A percentile compares a stretch with the other conserved stretches of the same genome.
phyloP scores from a whole-genome alignment of 1,140 invertebrate genomes.

The Leptinotarsa lineolata region DNA sequence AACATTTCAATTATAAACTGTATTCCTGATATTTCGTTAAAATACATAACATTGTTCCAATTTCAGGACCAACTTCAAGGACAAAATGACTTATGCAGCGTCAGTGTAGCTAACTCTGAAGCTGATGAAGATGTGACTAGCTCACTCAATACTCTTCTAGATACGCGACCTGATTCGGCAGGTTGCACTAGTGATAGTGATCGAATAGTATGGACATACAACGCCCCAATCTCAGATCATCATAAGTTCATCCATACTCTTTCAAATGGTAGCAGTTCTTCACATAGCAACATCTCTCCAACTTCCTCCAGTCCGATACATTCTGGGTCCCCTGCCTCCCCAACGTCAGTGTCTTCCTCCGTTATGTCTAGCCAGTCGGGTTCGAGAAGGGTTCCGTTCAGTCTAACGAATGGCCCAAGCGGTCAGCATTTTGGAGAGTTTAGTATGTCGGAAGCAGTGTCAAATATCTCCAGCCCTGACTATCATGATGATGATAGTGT shows the following conservation, averaged over 20 bases:
- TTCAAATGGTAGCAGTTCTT: conserved; percentile 63
- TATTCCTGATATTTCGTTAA: too few relatives aligned
- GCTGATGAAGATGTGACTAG: conserved; percentile 92
- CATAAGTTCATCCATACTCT: conserved; percentile 59
- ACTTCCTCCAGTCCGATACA: conserved; percentile 67
- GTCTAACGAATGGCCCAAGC: conserved; percentile 47
- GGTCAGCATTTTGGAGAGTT: conserved; percentile 51
- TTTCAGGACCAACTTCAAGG: conserved; percentile 81
- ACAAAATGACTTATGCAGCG: conserved; percentile 67
- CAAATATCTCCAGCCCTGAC: conserved; percentile 85
- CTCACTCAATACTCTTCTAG: conserved; percentile 85
- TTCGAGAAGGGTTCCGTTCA: conserved; percentile 46
- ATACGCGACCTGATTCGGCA: conserved; percentile 70
- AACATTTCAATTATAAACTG: too few relatives aligned
- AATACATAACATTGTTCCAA: neutral
- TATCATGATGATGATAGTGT: conserved; percentile 78
- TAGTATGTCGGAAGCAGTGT: conserved; percentile 71
- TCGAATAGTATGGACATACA: conserved; percentile 89
- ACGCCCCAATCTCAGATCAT: conserved; percentile 69
- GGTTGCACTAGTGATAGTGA: conserved; percentile 42
- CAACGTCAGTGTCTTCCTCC: conserved; percentile 83
- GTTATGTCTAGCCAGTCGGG: conserved; percentile 74
- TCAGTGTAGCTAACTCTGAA: conserved; percentile 84
- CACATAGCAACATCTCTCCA: conserved; percentile 65
- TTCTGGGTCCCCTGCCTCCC: conserved; percentile 73